Evolutionary conservation across 2,888 invertebrate species (phyloP).

Genomic region (Drosophila percnosoma): DNA sequence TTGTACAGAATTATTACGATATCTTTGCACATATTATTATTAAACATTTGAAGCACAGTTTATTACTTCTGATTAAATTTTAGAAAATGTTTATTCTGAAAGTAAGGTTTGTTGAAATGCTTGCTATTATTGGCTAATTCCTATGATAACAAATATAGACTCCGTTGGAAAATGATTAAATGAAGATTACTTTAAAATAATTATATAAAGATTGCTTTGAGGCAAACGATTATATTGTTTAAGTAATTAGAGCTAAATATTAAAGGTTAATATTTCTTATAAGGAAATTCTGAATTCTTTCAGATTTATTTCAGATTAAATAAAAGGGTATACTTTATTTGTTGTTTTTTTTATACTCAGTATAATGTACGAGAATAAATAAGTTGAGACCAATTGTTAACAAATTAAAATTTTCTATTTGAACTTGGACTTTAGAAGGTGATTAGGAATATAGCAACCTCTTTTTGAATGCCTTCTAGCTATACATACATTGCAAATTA

Average conservation of each 20-base stretch:
- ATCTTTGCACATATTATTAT: no score
- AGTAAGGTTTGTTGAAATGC: no score
- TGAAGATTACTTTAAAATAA: no score
- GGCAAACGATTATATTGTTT: neutral
- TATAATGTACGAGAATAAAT: neutral
- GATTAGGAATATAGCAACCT: neutral
- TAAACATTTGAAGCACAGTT: no score
- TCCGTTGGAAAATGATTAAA: neutral
- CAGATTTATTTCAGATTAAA: neutral
- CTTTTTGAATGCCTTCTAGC: neutral
- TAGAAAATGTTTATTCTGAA: no score
- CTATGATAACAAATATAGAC: no score
- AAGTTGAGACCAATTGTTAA: fast-evolving
- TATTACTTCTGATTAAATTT: no score
- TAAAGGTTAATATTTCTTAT: neutral
- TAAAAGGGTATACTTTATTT: neutral
- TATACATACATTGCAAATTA: neutral
- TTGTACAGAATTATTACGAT: neutral
- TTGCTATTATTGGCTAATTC: no score
- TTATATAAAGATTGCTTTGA: fast-evolving
- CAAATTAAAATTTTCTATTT: neutral
- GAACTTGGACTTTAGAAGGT: neutral
- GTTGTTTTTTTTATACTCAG: neutral
- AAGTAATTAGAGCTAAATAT: no score
- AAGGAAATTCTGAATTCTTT: neutral